Conservation (phyloP, 2,888 invertebrate species). For the Acrobeloides nanus region DNA sequence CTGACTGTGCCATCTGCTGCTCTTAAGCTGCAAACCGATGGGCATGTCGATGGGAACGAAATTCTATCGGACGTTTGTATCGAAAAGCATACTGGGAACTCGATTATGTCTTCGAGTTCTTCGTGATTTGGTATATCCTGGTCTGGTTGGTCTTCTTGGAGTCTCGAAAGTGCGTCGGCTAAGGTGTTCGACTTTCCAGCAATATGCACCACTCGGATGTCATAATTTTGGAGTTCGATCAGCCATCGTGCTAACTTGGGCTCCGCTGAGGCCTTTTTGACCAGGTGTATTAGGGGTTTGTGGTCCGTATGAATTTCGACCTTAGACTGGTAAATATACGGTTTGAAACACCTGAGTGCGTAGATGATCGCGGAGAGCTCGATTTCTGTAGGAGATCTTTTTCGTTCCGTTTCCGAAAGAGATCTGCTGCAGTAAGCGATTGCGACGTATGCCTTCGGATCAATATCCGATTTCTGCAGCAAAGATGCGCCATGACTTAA, state of each 20-base stretch:
- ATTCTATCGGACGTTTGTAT: too few species aligned
- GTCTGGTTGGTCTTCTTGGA: background rate
- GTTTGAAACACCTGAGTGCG: conserved; percentile 12
- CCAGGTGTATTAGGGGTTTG: conserved; percentile 9
- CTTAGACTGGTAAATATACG: conserved; percentile 12
- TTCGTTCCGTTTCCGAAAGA: conserved; percentile 3
- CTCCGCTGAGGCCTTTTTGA: conserved; percentile 4
- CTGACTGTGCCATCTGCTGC: too few species aligned
- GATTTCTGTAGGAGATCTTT: conserved; percentile 18
- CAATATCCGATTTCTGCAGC: conserved; percentile 14
- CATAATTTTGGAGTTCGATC: conserved; percentile 54
- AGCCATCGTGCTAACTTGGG: conserved; percentile 53
- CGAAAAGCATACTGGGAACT: conserved; percentile 22
- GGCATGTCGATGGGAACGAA: background rate
- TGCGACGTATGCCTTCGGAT: conserved; percentile 7
- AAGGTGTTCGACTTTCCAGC: conserved; percentile 54
- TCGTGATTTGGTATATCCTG: background rate
- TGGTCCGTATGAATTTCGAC: conserved; percentile 19
- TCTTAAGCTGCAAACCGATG: too few species aligned
- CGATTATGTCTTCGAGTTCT: conserved; percentile 20
- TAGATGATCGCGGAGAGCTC: conserved; percentile 18
- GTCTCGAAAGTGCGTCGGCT: conserved; percentile 54
- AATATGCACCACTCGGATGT: conserved; percentile 54
- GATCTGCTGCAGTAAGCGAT: conserved; percentile 9
- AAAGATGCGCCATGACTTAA: background rate